Evolutionary conservation across 1,140 invertebrate genomes (phyloP), one percentile per base, ranked within the genome.

Genomic region (Yoshiicerus persimilis): DNA sequence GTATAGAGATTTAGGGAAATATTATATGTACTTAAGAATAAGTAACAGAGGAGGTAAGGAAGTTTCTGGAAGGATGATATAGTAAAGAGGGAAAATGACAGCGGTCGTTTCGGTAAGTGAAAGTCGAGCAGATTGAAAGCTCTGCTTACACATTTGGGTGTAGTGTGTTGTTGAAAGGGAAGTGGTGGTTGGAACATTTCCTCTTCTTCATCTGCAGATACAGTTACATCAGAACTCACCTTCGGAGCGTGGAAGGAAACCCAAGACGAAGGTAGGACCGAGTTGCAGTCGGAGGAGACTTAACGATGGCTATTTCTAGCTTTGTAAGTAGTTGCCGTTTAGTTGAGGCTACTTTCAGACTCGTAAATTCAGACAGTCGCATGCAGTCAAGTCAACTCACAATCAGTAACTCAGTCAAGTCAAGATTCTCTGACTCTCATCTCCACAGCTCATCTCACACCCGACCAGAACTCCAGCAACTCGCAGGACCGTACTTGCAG

Each of bases 121-220:
- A 80, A 36, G 75, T 80, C 75, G 75, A 80, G 75, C 75, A 80
- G 75, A 80, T 80, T 80, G 75, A 80, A 80, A 38, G 75, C 32
- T 36, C 32, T 80, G 75, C 75, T 80, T 80, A 80, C 75, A 80
- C 75, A 80, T 80, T 80, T 38, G 4, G 30, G 20, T 34, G 75
- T 80, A 25, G 20, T 80, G 75, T 80, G 75, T 36, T 80, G 75
- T 32, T 80, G 75, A 70, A 70, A 30, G 64, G 32, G 32, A 80
- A 80, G 20, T 80, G 30, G 75, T 80, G 75, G 75, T 80, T 80
- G 75, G 32, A 38, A 36, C 75, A 80, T 80, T 36, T 80, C 30
- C 75, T 80, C 32, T 77, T 30, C 70, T 80, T 80, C 11, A 34
- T n/a, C 75, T 80, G 16, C 32, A 80, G 64, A 70, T 70, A 70